Evolutionary conservation across 1,140 invertebrate species (phyloP), one percentile per base, ranked within the genome.

Genomic region (Tyrophagus putrescentiae): DNA sequence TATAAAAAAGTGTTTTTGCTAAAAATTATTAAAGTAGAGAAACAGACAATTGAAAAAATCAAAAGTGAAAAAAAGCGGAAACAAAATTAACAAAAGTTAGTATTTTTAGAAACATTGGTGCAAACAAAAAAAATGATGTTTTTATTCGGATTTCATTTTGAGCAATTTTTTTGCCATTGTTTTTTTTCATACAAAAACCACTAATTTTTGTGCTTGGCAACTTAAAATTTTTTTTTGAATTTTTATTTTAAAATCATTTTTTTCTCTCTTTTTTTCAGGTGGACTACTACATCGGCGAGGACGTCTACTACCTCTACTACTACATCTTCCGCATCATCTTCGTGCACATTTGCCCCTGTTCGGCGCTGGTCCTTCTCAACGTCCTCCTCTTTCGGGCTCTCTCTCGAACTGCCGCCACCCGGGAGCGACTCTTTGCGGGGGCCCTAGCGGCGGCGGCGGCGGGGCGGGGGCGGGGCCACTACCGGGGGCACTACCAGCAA

Each of bases 331-430:
- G 91, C 3, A 84, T 93, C 5, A 72, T 94, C 16, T 93, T 89
- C 72, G 88, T 95, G 13, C 86, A 95, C 69, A 73, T 91, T 60
- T 73, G 90, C 18, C 91, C 91, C 0, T 94, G 90, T 73, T 79
- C 86, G 3, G 80, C 84, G 3, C 78, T 96, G 9, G 85, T 94
- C 1, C 81, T 88, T 1, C 77, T 96, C 16, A 96, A 95, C 71
- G 79, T 85, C 0, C 73, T 94, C 9, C 77, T 96, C 0, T 92
- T 92, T 68, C 73, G 79, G 52, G 87, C 89, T 0, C 80, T 96
- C 78, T 74, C 82, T 48, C 76, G 21, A 25, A 39, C 58, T 13
- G 33, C 42, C 25, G 27, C 7, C 13, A 60, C 31, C n/a, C 27
- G 87, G 18, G 81, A 84, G 67, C 79, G 82, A 68, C 76, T 91